phyloP scores from a whole-genome alignment of 1,140 invertebrate species.

The Ips nitidus region DNA sequence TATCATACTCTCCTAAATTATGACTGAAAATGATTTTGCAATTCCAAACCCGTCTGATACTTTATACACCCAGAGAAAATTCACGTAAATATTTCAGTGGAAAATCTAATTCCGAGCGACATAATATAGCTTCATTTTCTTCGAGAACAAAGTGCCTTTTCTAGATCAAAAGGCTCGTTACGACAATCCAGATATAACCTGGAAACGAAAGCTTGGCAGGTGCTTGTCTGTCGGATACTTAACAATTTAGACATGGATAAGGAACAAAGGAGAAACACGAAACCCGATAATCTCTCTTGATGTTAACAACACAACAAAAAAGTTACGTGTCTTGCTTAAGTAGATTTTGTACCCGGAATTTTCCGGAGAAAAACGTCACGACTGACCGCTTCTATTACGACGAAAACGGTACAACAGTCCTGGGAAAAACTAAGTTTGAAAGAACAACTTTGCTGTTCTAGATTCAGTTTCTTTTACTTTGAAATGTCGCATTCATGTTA shows the following conservation, averaged over 20 bases:
- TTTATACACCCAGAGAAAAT: too few relatives aligned
- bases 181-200: conserved; percentile 18
- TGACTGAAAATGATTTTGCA: too few relatives aligned
- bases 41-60: too few relatives aligned
- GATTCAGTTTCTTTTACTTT: too few relatives aligned
- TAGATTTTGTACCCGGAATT: conserved; percentile 6
- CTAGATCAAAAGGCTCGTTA: conserved; percentile 18
- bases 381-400: not conserved
- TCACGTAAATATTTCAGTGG: not conserved
- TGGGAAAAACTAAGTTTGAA: too few relatives aligned
- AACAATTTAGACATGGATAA: conserved; percentile 25
- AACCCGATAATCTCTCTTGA: conserved; percentile 26
- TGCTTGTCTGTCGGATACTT: conserved; percentile 27
- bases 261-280: conserved; percentile 26
- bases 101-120: not conserved
- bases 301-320: conserved; percentile 28
- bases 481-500: too few relatives aligned
- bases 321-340: conserved; percentile 15
- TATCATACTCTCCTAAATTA: too few relatives aligned
- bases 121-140: not conserved
- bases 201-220: conserved; percentile 22
- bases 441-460: too few relatives aligned
- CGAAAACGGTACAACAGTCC: too few relatives aligned
- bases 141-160: conserved; percentile 1
- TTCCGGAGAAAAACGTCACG: not conserved